Evolutionary conservation across 2,797 vertebrate genomes (phyloP), one percentile per base, ranked within the genome.

Genomic region (Pteronotus mesoamericanus): DNA sequence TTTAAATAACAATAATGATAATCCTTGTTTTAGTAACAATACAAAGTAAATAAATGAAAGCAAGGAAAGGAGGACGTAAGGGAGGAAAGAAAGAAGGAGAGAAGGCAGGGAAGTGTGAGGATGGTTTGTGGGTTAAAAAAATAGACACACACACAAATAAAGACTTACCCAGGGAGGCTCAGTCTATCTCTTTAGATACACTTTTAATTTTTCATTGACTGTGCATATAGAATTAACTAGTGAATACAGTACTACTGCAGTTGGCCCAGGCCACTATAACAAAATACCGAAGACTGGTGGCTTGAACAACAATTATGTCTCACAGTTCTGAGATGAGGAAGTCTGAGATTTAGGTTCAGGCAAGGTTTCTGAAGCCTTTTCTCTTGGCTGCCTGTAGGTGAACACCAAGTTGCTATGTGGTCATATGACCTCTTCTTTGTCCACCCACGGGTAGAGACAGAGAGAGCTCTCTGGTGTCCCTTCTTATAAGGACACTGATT

Each of bases 21-120:
- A 86, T 6, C 64, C 29, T 48, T 89, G 26, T 78, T 83, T 66
- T n/a, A n/a, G 51, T 84, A 51, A 88, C 72, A 94, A 77, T 44
- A 22, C 0, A 46, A 42, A 85, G n/a, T 32, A 64, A 93, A n/a
- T 79, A 68, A 24, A 85, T 64, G 18, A 11, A 18, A 68, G 8
- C 22, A 19, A 85, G 10, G 3, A 8, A n/a, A 2, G 8, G 18
- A 21, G 11, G 3, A 12, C 44, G 16, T 16, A 44, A 51, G 15
- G 82, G 24, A 39, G 29, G 9, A 37, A 57, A 4, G n/a, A 48
- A n/a, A 9, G 18, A 34, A 24, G 8, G 15, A 22, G 32, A 12
- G 16, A 34, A 26, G 9, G 29, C 34, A n/a, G 9, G 4, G 26
- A 39, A 61, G 3, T 14, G 34, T 34, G 18, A 68, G 34, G 64